A percentile compares a stretch with the other conserved stretches of the same genome.
phyloP scores from a whole-genome alignment of 1,140 invertebrate species.

The Zaprionus capensis region DNA sequence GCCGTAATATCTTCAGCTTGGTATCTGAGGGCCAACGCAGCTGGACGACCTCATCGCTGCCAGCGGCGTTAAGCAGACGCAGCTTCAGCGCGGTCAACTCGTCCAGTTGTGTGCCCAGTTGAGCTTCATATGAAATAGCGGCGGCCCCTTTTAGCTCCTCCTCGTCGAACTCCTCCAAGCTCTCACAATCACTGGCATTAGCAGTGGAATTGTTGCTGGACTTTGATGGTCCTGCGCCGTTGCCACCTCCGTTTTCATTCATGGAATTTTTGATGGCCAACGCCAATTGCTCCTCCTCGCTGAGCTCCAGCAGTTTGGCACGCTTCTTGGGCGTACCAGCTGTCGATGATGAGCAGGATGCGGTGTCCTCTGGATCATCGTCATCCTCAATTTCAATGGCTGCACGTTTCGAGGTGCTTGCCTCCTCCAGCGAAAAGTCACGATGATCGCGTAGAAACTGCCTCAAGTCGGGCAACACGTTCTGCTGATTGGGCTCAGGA shows the following conservation, averaged over 20 bases:
- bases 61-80: constrained; percentile 67
- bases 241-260: constrained; percentile 66
- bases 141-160: constrained; percentile 62
- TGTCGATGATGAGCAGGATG: constrained; percentile 49
- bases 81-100: constrained; percentile 73
- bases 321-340: constrained; percentile 61
- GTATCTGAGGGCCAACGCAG: constrained; percentile 82
- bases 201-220: constrained; percentile 29
- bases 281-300: constrained; percentile 79
- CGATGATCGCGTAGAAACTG: constrained; percentile 74
- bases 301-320: constrained; percentile 69
- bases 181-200: constrained; percentile 63
- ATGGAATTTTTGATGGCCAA: constrained; percentile 83
- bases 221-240: constrained; percentile 19
- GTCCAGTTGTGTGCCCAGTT: constrained; percentile 60
- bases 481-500: constrained; percentile 64
- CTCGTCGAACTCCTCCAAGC: constrained; percentile 69
- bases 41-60: constrained; percentile 75
- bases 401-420: constrained; percentile 65
- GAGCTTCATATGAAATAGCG: constrained; percentile 67
- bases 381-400: constrained; percentile 55
- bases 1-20: constrained; percentile 64
- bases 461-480: constrained; percentile 63
- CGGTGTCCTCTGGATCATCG: constrained; percentile 39
- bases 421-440: constrained; percentile 65